Evolutionary conservation across 2,797 vertebrate genomes (phyloP).

Genomic region (Micromesistius poutassou): DNA sequence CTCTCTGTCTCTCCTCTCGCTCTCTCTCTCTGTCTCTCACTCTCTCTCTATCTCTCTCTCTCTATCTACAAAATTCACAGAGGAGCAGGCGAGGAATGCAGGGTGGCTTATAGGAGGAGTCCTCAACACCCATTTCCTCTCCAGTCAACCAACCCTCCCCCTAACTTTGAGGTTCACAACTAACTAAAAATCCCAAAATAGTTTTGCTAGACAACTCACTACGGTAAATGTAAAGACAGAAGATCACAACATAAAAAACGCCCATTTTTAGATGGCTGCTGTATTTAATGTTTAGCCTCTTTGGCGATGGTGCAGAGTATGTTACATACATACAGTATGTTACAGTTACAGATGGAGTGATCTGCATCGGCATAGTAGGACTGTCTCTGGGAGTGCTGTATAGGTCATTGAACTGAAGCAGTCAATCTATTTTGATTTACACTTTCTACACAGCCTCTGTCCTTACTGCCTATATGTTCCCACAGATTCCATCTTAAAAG

Average conservation of each 20-base stretch:
- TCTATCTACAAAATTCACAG: constrained; percentile 34
- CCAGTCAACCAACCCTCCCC: constrained; percentile 54
- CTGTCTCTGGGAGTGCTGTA: background rate
- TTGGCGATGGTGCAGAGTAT: no score
- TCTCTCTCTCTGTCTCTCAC: constrained; percentile 13
- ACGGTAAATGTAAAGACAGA: background rate
- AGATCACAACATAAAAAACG: background rate
- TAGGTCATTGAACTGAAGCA: background rate
- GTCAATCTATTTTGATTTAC: background rate
- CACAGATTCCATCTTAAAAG: background rate
- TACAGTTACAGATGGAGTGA: no score
- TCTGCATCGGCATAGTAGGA: background rate
- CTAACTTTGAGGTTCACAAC: constrained; percentile 50
- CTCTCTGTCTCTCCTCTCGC: constrained; percentile 21
- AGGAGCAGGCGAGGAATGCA: constrained; percentile 61
- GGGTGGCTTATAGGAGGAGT: constrained; percentile 65
- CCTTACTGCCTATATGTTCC: background rate
- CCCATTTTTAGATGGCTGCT: background rate
- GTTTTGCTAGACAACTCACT: constrained; percentile 36
- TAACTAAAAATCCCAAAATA: constrained; percentile 46
- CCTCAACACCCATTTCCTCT: constrained; percentile 69
- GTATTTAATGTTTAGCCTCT: no score
- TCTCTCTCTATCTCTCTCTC: constrained; percentile 13
- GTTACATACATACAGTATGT: no score
- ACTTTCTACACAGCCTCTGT: no score